These are phyloP conservation scores for Lissonota sp. DNA, from an alignment of 2,888 invertebrate species.

Conservation along the genomic window DNA sequence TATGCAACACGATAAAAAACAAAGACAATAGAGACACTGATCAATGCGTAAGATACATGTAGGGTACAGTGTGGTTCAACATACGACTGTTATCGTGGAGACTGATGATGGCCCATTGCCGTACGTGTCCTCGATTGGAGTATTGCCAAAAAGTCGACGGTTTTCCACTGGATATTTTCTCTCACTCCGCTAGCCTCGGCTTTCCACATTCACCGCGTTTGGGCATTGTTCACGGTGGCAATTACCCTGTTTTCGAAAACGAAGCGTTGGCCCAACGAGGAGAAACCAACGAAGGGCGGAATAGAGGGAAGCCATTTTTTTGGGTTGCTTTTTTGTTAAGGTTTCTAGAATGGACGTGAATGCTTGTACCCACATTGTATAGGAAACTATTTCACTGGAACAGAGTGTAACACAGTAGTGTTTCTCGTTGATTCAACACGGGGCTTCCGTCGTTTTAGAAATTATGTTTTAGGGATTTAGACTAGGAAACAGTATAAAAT, in stretches of 20 bases:
- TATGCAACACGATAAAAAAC: constrained; percentile 20
- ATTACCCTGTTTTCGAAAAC: constrained; percentile 70
- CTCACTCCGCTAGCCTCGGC: constrained; percentile 2
- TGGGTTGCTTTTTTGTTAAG: constrained; percentile 41
- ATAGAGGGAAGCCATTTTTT: constrained; percentile 19
- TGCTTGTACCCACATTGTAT: constrained; percentile 38
- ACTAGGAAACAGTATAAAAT: background rate
- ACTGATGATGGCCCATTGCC: constrained; percentile 53
- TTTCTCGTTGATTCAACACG: background rate
- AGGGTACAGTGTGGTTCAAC: constrained; percentile 2
- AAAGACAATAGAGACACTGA: background rate
- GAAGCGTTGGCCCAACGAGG: constrained; percentile 54
- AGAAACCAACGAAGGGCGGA: constrained; percentile 14
- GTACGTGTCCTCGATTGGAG: constrained; percentile 64
- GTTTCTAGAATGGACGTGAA: constrained; percentile 40
- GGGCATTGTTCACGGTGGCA: constrained; percentile 69
- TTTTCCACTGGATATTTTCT: constrained; percentile 61
- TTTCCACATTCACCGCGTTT: constrained; percentile 47
- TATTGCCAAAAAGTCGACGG: constrained; percentile 66
- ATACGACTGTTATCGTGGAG: background rate
- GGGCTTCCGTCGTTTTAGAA: background rate
- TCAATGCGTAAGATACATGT: background rate
- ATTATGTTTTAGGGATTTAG: background rate
- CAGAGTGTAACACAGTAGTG: constrained; percentile 33
- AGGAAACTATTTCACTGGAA: constrained; percentile 53